These are phyloP conservation scores for Streptopelia turtur DNA, from an alignment of 2,797 vertebrate species.

Conservation along the genomic window DNA sequence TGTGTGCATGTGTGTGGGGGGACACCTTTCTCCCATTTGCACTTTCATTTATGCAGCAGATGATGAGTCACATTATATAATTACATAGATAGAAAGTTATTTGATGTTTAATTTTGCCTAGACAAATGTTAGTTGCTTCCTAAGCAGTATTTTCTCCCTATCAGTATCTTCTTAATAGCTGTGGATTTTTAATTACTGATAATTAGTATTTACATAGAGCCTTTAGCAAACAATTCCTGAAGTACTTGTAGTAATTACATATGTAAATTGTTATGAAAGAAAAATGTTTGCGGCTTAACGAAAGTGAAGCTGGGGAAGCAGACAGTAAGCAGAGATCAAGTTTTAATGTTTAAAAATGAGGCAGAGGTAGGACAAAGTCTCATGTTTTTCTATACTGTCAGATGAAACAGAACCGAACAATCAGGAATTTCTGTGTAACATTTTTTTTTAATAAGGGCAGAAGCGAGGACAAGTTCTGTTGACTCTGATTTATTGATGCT, in stretches of 20 bases:
- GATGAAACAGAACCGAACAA: not conserved
- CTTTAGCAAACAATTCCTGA: constrained; percentile 84
- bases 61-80: constrained; percentile 64
- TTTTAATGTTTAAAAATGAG: constrained; percentile 17
- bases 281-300: constrained; percentile 54
- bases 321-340: constrained; percentile 19
- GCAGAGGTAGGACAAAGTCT: not conserved
- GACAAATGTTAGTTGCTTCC: constrained; percentile 63
- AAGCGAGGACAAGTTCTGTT: not conserved
- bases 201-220: constrained; percentile 89
- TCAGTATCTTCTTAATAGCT: constrained; percentile 80
- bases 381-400: not conserved
- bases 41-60: constrained; percentile 37
- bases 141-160: constrained; percentile 80
- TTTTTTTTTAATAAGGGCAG: not conserved
- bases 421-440: not conserved
- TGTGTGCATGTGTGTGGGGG: not conserved
- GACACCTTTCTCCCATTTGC: constrained; percentile 45
- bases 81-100: constrained; percentile 67
- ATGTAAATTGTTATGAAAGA: constrained; percentile 84
- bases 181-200: constrained; percentile 86
- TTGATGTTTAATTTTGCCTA: constrained; percentile 61
- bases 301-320: constrained; percentile 38
- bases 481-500: constrained; percentile 4
- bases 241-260: constrained; percentile 84